Evolutionary conservation across 2,797 vertebrate species (phyloP), one percentile per base, ranked within the genome.

Genomic region (Rhinatrema bivittatum): DNA sequence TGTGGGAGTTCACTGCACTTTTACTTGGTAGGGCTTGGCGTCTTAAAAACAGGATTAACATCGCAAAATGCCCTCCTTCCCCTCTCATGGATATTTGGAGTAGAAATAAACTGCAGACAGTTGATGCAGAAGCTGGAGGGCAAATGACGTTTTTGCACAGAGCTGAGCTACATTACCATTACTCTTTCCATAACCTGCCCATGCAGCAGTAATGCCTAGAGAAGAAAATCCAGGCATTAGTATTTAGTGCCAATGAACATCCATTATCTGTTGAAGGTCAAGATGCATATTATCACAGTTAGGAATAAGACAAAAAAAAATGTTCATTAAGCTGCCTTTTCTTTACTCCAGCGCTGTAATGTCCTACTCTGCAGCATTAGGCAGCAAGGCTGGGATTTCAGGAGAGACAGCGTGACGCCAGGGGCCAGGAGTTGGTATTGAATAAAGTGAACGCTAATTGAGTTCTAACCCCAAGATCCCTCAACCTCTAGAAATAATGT

Each of bases 361-460:
- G 45, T 29, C 42, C 45, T 20, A 42, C 21, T 25, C 9, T 25
- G 28, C 16, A 34, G 27, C 31, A 42, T 17, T 11, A 31, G 18
- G 20, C 39, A 19, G 10, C 20, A 28, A 25, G 24, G 18, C 32
- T 34, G 40, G 13, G 16, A 25, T 22, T 15, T n/a, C 20, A 31
- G 28, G 8, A 44, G 42, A 45, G 42, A 45, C 42, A 26, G 34
- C 10, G 22, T 16, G 42, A 45, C 34, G 42, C 42, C 42, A 32
- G 21, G 1, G 6, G 7, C 13, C 28, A 20, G 28, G 10, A 26
- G 7, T 20, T 28, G 32, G 21, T 36, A 30, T 21, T 26, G 28
- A 37, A 37, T 25, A 45, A 16, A 24, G 11, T 5, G 14, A 25
- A n/a, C 18, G 16, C 23, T 33, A 39, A 46, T 38, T 39, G 28